Evolutionary conservation across 37 sponge, comb jelly and placozoan species (phyloP), one percentile per base, ranked within the genome.

Genomic region (Axinella damicornis): DNA sequence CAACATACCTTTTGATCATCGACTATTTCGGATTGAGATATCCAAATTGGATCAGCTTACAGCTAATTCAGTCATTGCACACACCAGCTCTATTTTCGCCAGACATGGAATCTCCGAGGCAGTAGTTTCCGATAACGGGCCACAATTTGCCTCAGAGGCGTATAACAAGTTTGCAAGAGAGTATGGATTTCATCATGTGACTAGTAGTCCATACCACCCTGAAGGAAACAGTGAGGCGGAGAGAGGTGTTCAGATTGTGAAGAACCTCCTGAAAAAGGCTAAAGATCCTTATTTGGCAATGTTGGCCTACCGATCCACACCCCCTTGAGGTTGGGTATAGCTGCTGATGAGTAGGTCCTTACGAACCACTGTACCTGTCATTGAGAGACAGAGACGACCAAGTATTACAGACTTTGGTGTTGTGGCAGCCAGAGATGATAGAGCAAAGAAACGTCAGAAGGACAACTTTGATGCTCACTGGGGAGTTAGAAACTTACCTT

Each of bases 131-230:
- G 46, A 46, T 46, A 46, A 46, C 46, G 30, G 46, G 9, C 46
- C 46, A 46, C 46, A 46, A 9, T 46, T 46, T 46, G 46, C 46
- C 46, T 46, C 46, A 46, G 46, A 46, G 9, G n/a, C n/a, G n/a
- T n/a, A n/a, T n/a, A n/a, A n/a, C n/a, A n/a, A n/a, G n/a, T n/a
- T n/a, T n/a, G 67, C 83, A 9, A 57, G 12, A 52, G 38, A n/a
- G n/a, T n/a, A n/a, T 57, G 57, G 76, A 73, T 82, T 88, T 40
- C 11, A 37, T 15, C 89, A 88, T 30, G 73, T 75, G 19, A 76
- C 89, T 38, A 82, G 83, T 35, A 88, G 89, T 67, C 83, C 89
- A 79, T 34, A 33, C 4, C 83, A 73, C 38, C 41, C 88, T 46
- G 74, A 85, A 69, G 61, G 70, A 28, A 85, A 85, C 36, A 79